Evolutionary conservation across 2,888 invertebrate genomes (phyloP), one percentile per base, ranked within the genome.

Genomic region (Apamea epomidion): DNA sequence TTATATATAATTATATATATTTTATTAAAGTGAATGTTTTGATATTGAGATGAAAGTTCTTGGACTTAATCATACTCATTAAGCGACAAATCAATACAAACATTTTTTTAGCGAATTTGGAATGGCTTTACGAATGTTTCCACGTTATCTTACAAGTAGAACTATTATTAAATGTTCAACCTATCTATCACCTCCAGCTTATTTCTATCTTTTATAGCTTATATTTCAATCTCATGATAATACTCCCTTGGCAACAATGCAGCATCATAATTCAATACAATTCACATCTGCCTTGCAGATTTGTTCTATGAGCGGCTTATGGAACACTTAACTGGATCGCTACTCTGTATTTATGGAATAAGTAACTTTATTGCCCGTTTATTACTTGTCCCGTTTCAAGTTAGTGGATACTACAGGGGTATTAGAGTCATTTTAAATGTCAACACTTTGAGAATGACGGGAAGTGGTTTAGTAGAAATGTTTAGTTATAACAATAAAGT

Each of bases 291-390:
- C 48, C 68, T 74, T 74, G 65, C 67, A 84, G 58, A 86, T 86
- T 68, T 29, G 21, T 77, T 84, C 67, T 64, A 60, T 58, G 16
- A 71, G 29, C 21, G 62, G 74, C 83, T 83, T 72, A 72, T n/a
- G 25, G n/a, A 78, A 68, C 79, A 82, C 85, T 88, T 76, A 65
- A 78, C 71, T 29, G 70, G 37, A 82, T 74, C 18, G 42, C 68
- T 74, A 70, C 71, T 80, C 45, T 74, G 75, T 80, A 78, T 83
- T 85, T 81, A 83, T 83, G 48, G 85, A 88, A 84, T 84, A 84
- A 74, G 58, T 84, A 84, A 84, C 51, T 82, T 87, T 81, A 87
- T 76, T 76, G 74, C 21, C 45, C 42, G 65, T 79, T 85, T 79
- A 75, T 80, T 80, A 75, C 74, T 72, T 62, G 78, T 74, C 25